Conservation (phyloP, 2,888 invertebrate species). For the Clepsis dumicolana region DNA sequence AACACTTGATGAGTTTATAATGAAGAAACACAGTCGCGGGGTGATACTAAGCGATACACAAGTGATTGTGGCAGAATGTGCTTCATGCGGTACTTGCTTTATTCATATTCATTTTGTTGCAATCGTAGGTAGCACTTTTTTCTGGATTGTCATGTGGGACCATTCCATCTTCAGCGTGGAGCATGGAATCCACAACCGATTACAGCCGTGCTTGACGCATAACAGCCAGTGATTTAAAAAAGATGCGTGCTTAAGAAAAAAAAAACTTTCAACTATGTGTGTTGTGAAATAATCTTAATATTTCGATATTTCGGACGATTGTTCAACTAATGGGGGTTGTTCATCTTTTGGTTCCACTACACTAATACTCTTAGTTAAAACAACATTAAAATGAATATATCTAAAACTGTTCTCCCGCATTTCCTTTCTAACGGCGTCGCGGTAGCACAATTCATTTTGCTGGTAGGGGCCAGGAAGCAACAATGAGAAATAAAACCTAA, state of each 20-base stretch:
- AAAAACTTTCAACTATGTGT: too few species aligned
- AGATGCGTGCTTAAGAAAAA: too few species aligned
- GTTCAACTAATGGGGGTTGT: too few species aligned
- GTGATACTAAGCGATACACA: constrained; percentile 27
- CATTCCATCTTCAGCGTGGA: too few species aligned
- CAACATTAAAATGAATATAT: background rate
- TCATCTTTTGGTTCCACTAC: background rate
- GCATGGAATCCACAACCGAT: too few species aligned
- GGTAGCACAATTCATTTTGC: background rate
- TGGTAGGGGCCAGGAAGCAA: constrained; percentile 24
- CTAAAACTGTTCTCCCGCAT: background rate
- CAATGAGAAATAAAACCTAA: constrained; percentile 34
- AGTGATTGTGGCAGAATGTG: constrained; percentile 23
- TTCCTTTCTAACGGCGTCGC: background rate
- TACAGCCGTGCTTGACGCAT: too few species aligned
- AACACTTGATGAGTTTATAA: constrained; percentile 51
- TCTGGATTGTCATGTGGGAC: background rate
- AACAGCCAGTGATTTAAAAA: too few species aligned
- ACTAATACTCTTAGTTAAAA: background rate
- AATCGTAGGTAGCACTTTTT: background rate
- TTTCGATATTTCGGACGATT: too few species aligned
- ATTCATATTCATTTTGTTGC: background rate
- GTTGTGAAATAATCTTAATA: too few species aligned
- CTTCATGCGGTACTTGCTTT: background rate
- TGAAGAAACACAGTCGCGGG: constrained; percentile 44